phyloP scores from a whole-genome alignment of 2,797 vertebrate species.

The Columba guinea region DNA sequence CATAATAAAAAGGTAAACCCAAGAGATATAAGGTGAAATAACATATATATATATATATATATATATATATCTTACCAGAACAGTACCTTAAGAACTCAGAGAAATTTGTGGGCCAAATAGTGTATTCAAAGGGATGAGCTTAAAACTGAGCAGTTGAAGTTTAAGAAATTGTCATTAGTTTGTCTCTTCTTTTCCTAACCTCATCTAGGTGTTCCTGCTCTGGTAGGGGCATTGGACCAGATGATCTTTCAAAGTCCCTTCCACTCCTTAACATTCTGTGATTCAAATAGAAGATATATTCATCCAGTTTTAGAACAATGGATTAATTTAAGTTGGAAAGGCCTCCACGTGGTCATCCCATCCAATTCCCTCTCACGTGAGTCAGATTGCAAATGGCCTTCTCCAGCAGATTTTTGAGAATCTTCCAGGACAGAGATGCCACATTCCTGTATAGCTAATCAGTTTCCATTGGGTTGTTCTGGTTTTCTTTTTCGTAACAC shows the following conservation, averaged over 20 bases:
- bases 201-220: no score
- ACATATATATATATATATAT: not conserved
- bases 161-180: not conserved
- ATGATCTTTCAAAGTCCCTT: no score
- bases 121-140: not conserved
- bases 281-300: not conserved
- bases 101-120: not conserved
- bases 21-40: not conserved
- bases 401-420: not conserved
- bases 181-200: not conserved
- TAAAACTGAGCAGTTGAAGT: not conserved
- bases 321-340: not conserved
- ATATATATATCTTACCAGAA: not conserved
- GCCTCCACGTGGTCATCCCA: not conserved
- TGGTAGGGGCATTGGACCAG: no score
- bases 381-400: not conserved
- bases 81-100: not conserved
- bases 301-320: not conserved
- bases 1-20: not conserved
- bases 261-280: no score
- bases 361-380: not conserved
- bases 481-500: not conserved
- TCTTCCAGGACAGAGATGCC: not conserved
- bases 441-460: not conserved
- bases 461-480: not conserved